These are phyloP conservation scores for Thunnus thynnus DNA, from an alignment of 2,113 vertebrate species.

Conservation along the genomic window DNA sequence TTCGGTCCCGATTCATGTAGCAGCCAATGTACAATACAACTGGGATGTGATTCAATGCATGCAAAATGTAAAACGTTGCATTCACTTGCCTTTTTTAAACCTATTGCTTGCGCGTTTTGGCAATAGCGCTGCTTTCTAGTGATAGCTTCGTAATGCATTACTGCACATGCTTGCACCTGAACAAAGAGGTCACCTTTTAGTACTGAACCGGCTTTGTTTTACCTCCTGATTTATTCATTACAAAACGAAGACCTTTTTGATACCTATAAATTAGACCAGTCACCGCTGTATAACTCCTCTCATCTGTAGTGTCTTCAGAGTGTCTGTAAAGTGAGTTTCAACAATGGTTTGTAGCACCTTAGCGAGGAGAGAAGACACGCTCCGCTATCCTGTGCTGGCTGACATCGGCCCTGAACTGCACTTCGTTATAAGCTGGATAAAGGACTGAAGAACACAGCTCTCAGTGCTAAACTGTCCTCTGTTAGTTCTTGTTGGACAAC, in stretches of 20 bases:
- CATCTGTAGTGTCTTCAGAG: conserved; percentile 43
- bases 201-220: conserved; percentile 33
- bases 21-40: conserved; percentile 65
- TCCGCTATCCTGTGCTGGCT: conserved; percentile 29
- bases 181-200: conserved; percentile 45
- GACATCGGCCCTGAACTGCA: conserved; percentile 9
- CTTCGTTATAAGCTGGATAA: conserved; percentile 10
- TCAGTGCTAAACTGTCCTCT: conserved; percentile 22
- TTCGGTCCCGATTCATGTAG: conserved; percentile 67
- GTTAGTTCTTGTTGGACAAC: conserved; percentile 28
- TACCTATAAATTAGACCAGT: conserved; percentile 33
- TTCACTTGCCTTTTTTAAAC: conserved; percentile 72
- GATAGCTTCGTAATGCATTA: conserved; percentile 63
- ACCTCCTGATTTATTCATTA: conserved; percentile 29
- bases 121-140: conserved; percentile 64
- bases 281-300: conserved; percentile 24
- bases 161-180: conserved; percentile 63
- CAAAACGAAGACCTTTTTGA: conserved; percentile 41
- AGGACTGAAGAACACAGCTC: conserved; percentile 23
- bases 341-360: conserved; percentile 30
- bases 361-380: conserved; percentile 10
- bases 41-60: conserved; percentile 70
- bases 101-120: conserved; percentile 63
- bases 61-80: conserved; percentile 60
- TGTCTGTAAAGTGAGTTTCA: conserved; percentile 52